phyloP scores from a whole-genome alignment of 2,113 vertebrate species.

The Pimephales promelas region DNA sequence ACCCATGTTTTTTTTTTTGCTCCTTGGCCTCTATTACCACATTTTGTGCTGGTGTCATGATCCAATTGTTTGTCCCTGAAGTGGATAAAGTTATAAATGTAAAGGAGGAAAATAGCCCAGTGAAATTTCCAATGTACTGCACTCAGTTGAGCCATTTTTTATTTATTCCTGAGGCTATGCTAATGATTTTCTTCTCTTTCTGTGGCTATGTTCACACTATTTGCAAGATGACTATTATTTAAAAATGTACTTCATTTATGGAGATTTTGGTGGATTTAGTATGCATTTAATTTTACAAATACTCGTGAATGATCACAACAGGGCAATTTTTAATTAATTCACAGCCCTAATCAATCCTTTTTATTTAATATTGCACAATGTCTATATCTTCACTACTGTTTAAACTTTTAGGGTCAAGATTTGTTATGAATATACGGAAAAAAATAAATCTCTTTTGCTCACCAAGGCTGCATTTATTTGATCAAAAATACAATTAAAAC shows the following conservation, averaged over 20 bases:
- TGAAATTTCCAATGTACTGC: neutral
- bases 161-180: neutral
- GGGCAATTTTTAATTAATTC: neutral
- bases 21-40: constrained; percentile 64
- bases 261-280: neutral
- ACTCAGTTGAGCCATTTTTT: neutral
- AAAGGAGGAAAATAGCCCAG: neutral
- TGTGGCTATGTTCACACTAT: neutral
- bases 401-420: neutral
- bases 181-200: neutral
- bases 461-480: neutral
- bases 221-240: neutral
- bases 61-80: constrained; percentile 70
- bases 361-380: neutral
- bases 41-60: constrained; percentile 67
- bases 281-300: neutral
- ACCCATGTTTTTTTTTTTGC: constrained; percentile 45
- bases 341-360: neutral
- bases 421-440: neutral
- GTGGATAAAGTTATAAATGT: constrained; percentile 58
- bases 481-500: neutral
- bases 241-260: neutral
- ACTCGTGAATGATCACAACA: neutral
- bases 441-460: neutral
- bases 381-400: neutral